Evolutionary conservation across 2,797 vertebrate species (phyloP).

Genomic region (Cirrhinus mrigala): DNA sequence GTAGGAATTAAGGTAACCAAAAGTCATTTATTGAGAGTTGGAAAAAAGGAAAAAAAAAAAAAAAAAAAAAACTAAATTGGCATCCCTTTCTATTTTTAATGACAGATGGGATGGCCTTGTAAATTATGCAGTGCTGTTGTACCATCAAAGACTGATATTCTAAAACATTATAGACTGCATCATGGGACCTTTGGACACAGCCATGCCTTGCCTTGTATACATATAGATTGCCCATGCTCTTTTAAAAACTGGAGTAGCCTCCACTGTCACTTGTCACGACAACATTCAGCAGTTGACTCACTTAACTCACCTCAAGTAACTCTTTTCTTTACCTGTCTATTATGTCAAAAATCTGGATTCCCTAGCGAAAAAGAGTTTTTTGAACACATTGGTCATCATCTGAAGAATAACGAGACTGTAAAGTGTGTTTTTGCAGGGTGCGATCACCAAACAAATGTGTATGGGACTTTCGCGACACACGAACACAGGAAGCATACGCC

Average conservation of each 20-base stretch:
- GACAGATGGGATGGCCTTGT: slow-evolving; percentile 43
- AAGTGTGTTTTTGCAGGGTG: slow-evolving; percentile 39
- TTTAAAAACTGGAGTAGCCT: slow-evolving; percentile 51
- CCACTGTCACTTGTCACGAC: slow-evolving; percentile 40
- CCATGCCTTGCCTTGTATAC: slow-evolving; percentile 43
- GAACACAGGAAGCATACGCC: slow-evolving; percentile 25
- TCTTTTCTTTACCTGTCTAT: slow-evolving; percentile 15
- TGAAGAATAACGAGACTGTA: slow-evolving; percentile 39
- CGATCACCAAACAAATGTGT: slow-evolving; percentile 43
- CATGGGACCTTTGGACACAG: slow-evolving; percentile 44
- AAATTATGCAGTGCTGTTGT: slow-evolving; percentile 32
- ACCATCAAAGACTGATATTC: slow-evolving; percentile 34
- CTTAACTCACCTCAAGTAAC: slow-evolving; percentile 7
- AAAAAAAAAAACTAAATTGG: too few species aligned
- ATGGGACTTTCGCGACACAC: slow-evolving; percentile 24
- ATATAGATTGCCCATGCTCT: slow-evolving; percentile 49
- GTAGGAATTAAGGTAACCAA: too few species aligned
- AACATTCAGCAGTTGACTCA: slow-evolving; percentile 26
- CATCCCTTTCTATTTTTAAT: slow-evolving; percentile 21
- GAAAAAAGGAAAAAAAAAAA: background rate
- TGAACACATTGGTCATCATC: slow-evolving; percentile 43
- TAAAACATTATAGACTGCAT: slow-evolving; percentile 48
- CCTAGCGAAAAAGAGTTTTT: slow-evolving; percentile 43
- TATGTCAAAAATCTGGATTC: slow-evolving; percentile 33
- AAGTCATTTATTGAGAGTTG: too few species aligned